Evolutionary conservation across 53 echinoderm and acorn worm genomes (phyloP).

Genomic region (Holothuria leucospilota): DNA sequence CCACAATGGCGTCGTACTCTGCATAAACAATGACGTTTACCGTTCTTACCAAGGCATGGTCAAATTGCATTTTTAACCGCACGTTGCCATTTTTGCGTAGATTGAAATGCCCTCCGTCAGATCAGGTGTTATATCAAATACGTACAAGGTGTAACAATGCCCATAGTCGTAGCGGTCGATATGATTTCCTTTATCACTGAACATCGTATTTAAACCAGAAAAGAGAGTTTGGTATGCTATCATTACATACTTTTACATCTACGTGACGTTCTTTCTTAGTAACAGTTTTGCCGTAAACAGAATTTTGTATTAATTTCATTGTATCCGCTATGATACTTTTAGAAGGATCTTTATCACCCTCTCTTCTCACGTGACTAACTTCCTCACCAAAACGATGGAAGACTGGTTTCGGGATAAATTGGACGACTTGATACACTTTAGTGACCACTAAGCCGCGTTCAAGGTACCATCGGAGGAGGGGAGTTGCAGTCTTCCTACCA

Average conservation of each 20-base stretch:
- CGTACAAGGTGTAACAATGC: too few relatives aligned
- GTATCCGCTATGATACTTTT: conserved; percentile 42
- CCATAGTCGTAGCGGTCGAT: too few relatives aligned
- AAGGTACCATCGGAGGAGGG: conserved; percentile 62
- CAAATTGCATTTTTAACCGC: too few relatives aligned
- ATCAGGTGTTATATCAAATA: too few relatives aligned
- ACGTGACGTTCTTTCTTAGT: conserved; percentile 39
- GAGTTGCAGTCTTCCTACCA: conserved; percentile 52
- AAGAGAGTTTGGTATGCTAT: too few relatives aligned
- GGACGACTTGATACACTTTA: conserved; percentile 45
- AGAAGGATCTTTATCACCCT: conserved; percentile 25
- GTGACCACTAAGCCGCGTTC: conserved; percentile 45
- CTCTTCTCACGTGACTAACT: conserved; percentile 58
- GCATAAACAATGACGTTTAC: too few relatives aligned
- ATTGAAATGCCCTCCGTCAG: too few relatives aligned
- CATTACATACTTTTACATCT: conserved; percentile 1
- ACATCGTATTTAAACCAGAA: too few relatives aligned
- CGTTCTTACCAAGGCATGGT: too few relatives aligned
- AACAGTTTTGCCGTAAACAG: conserved; percentile 42
- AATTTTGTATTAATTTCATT: conserved; percentile 29
- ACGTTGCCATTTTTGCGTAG: too few relatives aligned
- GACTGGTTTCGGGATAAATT: conserved; percentile 40
- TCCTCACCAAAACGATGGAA: conserved; percentile 53
- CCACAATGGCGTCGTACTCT: too few relatives aligned
- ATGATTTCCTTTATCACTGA: too few relatives aligned